Conservation (phyloP, 2,888 invertebrate species). For the Carabus problematicus region DNA sequence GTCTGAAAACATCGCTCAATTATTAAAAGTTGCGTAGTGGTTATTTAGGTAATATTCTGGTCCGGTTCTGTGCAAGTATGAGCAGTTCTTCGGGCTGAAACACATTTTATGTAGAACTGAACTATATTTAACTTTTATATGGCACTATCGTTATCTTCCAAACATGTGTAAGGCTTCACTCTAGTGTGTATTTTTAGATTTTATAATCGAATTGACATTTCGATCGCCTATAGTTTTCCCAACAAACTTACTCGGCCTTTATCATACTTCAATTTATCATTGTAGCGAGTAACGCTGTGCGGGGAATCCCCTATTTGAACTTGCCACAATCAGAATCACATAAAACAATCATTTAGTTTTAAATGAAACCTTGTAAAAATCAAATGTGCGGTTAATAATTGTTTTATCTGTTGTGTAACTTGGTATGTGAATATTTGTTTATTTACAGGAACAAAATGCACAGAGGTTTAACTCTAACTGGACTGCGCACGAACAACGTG, state of each 20-base stretch:
- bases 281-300: too few species aligned
- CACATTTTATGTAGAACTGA: conserved; percentile 18
- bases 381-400: too few species aligned
- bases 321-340: too few species aligned
- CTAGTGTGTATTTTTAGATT: too few species aligned
- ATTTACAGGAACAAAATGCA: conserved; percentile 22
- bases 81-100: conserved; percentile 11
- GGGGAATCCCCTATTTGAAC: too few species aligned
- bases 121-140: conserved; percentile 31
- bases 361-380: too few species aligned
- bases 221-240: too few species aligned
- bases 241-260: too few species aligned
- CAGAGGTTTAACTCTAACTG: conserved; percentile 30
- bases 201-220: too few species aligned
- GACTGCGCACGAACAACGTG: conserved; percentile 58
- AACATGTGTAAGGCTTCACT: conserved; percentile 26
- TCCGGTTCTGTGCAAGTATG: background rate
- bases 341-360: too few species aligned
- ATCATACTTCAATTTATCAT: too few species aligned
- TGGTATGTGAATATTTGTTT: background rate
- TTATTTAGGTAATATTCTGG: background rate
- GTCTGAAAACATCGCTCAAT: too few species aligned
- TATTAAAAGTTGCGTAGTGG: background rate
- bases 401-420: background rate
- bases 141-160: conserved; percentile 29